Percentiles rank a stretch among this genome's conserved stretches.
These are phyloP conservation scores for Heliopora coerulea DNA, from an alignment of 92 coral and sea anemone species.

Conservation along the genomic window DNA sequence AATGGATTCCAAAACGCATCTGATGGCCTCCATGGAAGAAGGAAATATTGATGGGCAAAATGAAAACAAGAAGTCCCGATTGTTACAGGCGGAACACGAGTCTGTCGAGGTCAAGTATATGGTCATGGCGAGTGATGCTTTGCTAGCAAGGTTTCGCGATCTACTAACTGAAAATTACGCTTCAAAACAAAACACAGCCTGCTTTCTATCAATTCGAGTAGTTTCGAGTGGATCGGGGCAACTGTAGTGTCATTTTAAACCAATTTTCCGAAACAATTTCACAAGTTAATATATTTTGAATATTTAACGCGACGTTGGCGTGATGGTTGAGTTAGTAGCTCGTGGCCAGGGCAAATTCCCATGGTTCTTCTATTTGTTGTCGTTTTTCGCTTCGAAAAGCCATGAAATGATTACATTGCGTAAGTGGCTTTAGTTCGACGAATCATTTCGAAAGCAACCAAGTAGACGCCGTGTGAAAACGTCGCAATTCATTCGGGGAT, in stretches of 20 bases:
- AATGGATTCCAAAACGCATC: conserved; percentile 27
- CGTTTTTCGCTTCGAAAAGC: background rate
- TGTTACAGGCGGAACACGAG: conserved; percentile 48
- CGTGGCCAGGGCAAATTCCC: conserved; percentile 12
- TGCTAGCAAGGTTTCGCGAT: background rate
- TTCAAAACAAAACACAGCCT: background rate
- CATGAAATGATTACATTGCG: background rate
- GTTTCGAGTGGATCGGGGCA: conserved; percentile 19
- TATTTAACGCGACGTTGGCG: conserved; percentile 39
- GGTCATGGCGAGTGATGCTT: conserved; percentile 41
- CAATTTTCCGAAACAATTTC: conserved; percentile 37
- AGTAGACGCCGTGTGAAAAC: background rate
- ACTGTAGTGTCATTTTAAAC: conserved; percentile 20
- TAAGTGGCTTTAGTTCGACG: background rate
- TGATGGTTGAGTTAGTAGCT: conserved; percentile 37
- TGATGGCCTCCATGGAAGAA: conserved; percentile 44
- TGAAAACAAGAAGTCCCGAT: conserved; percentile 44
- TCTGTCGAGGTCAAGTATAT: conserved; percentile 50
- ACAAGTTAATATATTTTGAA: conserved; percentile 47
- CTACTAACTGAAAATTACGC: background rate
- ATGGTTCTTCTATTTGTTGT: background rate
- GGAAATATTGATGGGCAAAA: conserved; percentile 44
- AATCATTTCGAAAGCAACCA: background rate
- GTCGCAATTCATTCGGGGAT: conserved; percentile 10
- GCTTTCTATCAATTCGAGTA: conserved; percentile 11